Evolutionary conservation across 2,113 vertebrate species (phyloP), one percentile per base, ranked within the genome.

Genomic region (Poeciliopsis prolifica): DNA sequence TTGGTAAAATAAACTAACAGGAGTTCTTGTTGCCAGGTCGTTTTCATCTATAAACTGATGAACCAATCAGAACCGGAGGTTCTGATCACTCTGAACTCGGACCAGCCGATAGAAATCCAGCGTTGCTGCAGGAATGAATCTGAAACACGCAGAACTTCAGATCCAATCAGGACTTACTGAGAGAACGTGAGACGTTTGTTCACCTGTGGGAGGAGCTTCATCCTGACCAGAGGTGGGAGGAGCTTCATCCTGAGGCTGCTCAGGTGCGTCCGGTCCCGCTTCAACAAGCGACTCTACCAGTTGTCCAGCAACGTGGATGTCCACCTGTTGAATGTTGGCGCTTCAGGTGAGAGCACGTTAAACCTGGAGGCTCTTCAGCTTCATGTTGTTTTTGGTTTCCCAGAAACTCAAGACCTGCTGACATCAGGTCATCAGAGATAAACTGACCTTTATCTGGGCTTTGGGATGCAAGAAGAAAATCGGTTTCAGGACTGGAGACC

Each of bases 391-490:
- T 17, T 7, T 4, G 44, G 19, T 17, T 44, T 48, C 44, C 14
- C 44, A 48, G 7, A 19, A 48, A 48, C 44, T 5, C 44, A 15
- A 4, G 44, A 48, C 17, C 44, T 17, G 4, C 44, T 48, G 44
- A 19, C 44, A 48, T 17, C 4, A 48, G 42, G 15, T 8, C 1
- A 13, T 19, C 13, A 63, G 29, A 63, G 13, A 17, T 19, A 2
- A 33, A 65, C 81, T 54, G 31, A 95, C 94, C 92, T 92, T 83
- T 40, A 94, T 70, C 54, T 94, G 44, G 33, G 89, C 91, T 84
- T 96, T 95, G 0, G 96, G 94, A 64, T 95, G 94, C 12, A 95
- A 74, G 84, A 97, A 97, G 88, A 96, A 98, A 85, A 96, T 95
- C 0, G 95, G 95, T 82, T 96, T 97, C 82, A 97, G 86, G 74